Percentiles rank a stretch among this genome's conserved stretches.
Conservation (phyloP, 2,113 vertebrate genomes). For the Prochilodus magdalenae region DNA sequence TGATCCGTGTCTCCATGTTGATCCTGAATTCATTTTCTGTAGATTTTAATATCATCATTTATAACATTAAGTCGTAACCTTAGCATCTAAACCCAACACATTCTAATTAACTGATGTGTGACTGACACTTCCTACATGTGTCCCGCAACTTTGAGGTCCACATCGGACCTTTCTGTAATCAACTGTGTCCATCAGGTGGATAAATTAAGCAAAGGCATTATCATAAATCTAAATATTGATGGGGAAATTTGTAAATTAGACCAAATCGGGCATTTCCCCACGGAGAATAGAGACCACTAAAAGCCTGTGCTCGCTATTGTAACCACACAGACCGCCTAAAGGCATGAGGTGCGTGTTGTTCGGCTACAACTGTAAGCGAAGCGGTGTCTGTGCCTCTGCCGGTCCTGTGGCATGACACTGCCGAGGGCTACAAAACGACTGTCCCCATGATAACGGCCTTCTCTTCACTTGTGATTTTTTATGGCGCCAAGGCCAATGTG, state of each 20-base stretch:
- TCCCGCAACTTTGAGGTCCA: not conserved
- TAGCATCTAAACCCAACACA: not conserved
- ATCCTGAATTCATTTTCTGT: constrained; percentile 27
- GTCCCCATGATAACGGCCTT: constrained; percentile 64
- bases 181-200: too few species aligned
- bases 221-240: constrained; percentile 11
- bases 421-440: constrained; percentile 66
- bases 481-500: not conserved
- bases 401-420: constrained; percentile 67
- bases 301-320: constrained; percentile 21
- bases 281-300: constrained; percentile 18
- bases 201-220: not conserved
- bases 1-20: constrained; percentile 39
- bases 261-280: not conserved
- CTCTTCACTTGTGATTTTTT: constrained; percentile 17
- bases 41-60: not conserved
- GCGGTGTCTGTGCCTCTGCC: constrained; percentile 65
- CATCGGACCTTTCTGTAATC: too few species aligned
- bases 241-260: constrained; percentile 13
- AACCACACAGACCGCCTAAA: constrained; percentile 34
- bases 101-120: not conserved
- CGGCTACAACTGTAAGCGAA: constrained; percentile 7
- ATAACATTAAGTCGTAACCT: not conserved
- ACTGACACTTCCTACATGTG: not conserved
- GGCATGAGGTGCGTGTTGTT: constrained; percentile 11